Conservation (phyloP, 2,888 invertebrate species). For the Eumerus sabulonum region DNA sequence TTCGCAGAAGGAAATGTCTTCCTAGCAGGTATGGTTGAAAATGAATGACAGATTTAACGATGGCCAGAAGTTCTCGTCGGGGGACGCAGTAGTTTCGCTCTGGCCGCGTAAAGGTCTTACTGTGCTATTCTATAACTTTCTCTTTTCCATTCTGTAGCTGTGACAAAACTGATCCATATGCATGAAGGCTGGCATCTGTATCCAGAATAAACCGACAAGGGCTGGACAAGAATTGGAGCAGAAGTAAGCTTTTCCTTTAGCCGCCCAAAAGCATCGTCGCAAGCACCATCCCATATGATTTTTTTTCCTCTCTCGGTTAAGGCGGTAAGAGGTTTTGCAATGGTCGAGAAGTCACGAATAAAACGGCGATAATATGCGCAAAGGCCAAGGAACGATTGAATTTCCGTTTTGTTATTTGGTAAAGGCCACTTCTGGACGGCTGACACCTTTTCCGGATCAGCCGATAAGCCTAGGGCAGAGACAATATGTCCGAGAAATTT, state of each 20-base stretch:
- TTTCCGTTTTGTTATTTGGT: too few relatives aligned
- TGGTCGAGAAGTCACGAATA: slow-evolving; percentile 3
- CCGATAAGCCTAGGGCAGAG: too few relatives aligned
- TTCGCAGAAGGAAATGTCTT: too few relatives aligned
- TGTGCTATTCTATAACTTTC: slow-evolving; percentile 59
- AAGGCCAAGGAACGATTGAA: too few relatives aligned
- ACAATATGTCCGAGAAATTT: too few relatives aligned
- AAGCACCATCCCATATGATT: too few relatives aligned
- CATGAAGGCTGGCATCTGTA: slow-evolving; percentile 31
- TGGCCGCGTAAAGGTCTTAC: slow-evolving; percentile 27
- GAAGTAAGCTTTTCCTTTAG: slow-evolving; percentile 14
- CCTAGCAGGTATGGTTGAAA: too few relatives aligned
- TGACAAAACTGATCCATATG: slow-evolving; percentile 19
- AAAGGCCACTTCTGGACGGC: too few relatives aligned
- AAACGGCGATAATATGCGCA: too few relatives aligned
- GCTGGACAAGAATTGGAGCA: slow-evolving; percentile 4
- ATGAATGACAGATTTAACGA: too few relatives aligned
- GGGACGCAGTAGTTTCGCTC: slow-evolving; percentile 68
- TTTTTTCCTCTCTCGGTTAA: slow-evolving; percentile 20
- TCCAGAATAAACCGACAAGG: slow-evolving; percentile 22
- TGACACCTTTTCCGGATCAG: too few relatives aligned
- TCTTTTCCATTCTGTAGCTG: slow-evolving; percentile 52
- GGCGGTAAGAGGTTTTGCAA: slow-evolving; percentile 10
- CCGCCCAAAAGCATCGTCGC: not conserved
- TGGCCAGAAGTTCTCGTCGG: slow-evolving; percentile 5